Evolutionary conservation across 2,888 invertebrate genomes (phyloP).

Genomic region (Caenorhabditis sulstoni): DNA sequence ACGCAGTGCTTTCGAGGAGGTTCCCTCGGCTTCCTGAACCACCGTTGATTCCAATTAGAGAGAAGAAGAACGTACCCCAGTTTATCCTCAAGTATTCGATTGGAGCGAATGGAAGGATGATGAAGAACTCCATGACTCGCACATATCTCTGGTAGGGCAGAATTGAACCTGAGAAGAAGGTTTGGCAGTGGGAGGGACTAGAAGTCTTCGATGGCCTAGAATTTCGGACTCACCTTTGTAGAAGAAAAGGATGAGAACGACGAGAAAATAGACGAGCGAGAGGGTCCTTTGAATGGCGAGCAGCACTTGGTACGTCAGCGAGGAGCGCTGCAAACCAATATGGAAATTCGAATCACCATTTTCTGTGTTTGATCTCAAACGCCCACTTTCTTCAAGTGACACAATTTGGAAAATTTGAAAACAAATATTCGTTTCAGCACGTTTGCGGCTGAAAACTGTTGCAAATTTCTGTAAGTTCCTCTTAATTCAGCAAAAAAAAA

Average conservation of each 20-base stretch:
- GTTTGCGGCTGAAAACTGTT: too few species aligned
- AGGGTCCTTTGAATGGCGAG: constrained; percentile 51
- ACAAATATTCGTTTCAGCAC: neutral
- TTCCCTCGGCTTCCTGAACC: constrained; percentile 60
- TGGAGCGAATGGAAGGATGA: constrained; percentile 69
- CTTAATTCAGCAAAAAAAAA: too few species aligned
- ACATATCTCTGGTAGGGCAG: constrained; percentile 70
- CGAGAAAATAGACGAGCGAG: constrained; percentile 54
- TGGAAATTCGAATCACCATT: neutral
- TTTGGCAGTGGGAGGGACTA: neutral
- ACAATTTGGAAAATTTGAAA: neutral
- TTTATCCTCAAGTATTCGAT: constrained; percentile 72
- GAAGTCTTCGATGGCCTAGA: neutral
- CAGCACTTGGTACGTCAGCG: constrained; percentile 63
- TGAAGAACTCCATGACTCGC: constrained; percentile 69
- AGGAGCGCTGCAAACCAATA: constrained; percentile 56
- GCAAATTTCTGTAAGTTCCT: too few species aligned
- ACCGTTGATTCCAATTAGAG: neutral
- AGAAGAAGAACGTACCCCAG: constrained; percentile 66
- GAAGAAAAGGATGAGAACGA: constrained; percentile 50
- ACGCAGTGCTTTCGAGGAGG: constrained; percentile 63
- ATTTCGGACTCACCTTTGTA: too few species aligned
- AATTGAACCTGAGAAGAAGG: constrained; percentile 57
- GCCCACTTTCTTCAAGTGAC: neutral
- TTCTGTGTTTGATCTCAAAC: constrained; percentile 16